phyloP scores from a whole-genome alignment of 2,888 invertebrate genomes.

The Cheilosia grossa region DNA sequence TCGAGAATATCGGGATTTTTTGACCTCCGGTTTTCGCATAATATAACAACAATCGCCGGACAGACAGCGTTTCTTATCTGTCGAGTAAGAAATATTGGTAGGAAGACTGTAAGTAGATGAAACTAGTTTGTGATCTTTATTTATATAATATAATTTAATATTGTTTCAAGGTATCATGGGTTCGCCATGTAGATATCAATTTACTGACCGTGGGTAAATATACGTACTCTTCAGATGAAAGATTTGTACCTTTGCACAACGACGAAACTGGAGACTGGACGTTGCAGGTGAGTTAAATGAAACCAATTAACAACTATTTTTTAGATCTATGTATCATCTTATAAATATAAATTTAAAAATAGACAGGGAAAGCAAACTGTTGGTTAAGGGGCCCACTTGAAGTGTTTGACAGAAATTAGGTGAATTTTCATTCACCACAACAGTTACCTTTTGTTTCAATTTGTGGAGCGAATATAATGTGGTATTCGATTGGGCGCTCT shows the following conservation, averaged over 20 bases:
- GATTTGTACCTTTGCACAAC: constrained; percentile 76
- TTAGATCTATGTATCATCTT: too few species aligned
- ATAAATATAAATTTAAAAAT: too few species aligned
- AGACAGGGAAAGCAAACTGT: too few species aligned
- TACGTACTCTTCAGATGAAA: constrained; percentile 76
- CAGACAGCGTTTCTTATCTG: constrained; percentile 93
- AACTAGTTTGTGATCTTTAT: neutral
- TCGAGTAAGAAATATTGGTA: constrained; percentile 91
- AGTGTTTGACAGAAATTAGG: too few species aligned
- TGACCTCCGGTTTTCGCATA: constrained; percentile 82
- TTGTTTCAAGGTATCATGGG: constrained; percentile 75
- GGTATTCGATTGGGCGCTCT: too few species aligned
- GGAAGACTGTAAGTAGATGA: constrained; percentile 89
- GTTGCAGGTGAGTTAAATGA: constrained; percentile 64
- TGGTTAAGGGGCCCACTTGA: too few species aligned
- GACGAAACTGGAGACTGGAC: constrained; percentile 76
- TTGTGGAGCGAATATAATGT: too few species aligned
- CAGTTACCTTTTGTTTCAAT: too few species aligned
- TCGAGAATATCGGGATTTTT: constrained; percentile 72
- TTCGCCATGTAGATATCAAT: constrained; percentile 76
- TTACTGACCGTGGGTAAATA: constrained; percentile 76
- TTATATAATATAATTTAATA: neutral
- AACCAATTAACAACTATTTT: neutral
- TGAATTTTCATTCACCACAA: too few species aligned
- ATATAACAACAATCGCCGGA: constrained; percentile 91